Base-by-base conservation (phyloP, 64 coral and sea anemone genomes). In the Orbicella faveolata region DNA sequence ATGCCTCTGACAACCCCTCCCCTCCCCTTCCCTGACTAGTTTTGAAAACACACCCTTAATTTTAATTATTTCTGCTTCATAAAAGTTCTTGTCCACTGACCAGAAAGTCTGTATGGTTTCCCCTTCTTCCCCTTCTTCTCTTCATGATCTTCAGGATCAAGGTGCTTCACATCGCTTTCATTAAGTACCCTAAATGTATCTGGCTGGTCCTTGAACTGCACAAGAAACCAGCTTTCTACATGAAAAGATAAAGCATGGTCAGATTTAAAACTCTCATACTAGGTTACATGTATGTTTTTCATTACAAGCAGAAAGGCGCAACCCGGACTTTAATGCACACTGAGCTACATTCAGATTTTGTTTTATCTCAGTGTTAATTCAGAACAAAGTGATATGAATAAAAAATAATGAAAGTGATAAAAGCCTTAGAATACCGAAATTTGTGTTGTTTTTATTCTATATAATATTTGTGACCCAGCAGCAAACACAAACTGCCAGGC, bases 161-260 rank as follows among this genome's bases (percentile, higher is more conserved):
- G 89, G 44, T 91, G 65, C 34, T 84, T 84, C 33, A 91, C 79
- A 0, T 90, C 63, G 34, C 18, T 23, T 61, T 90, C 78, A 53
- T 67, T 82, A 9, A 83, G 66, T 74, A 90, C 89, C 16, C 89
- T 80, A 34, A 90, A 75, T 74, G 33, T 90, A 55, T 90, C 67
- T 53, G 89, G 26, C 53, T 73, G 52, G 61, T 90, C 88, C 41
- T 90, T 77, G 19, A 26, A 90, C 19, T 90, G 88, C 13, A 90
- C 88, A 68, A 80, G 77, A 79, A 79, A 90, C 88, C 88, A 90
- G 21, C 16, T 90, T 90, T 90, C 88, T 81, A 55, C 34, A 52
- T 70, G 41, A 81, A 51, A 34, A 63, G 76, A 89, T 10, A 90
- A 52, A 81, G 26, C 51, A 81, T 21, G 4, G 34, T 34, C 23